These are phyloP conservation scores for Albula glossodonta DNA, from an alignment of 2,113 vertebrate genomes.

Conservation along the genomic window DNA sequence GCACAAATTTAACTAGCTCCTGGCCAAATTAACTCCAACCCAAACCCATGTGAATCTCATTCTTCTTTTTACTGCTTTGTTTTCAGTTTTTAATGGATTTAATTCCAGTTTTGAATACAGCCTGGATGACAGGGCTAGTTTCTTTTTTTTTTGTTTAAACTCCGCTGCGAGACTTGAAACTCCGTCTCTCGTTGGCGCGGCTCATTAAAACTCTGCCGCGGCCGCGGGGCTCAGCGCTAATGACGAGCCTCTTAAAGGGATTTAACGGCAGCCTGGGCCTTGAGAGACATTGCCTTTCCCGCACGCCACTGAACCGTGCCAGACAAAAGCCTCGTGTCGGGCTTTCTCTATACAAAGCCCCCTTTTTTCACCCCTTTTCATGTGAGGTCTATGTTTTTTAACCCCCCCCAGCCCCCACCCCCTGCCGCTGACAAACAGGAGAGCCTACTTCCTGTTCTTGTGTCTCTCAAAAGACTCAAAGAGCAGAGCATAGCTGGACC, in stretches of 20 bases:
- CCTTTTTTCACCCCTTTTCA: neutral
- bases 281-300: neutral
- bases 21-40: neutral
- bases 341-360: neutral
- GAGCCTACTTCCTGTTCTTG: neutral
- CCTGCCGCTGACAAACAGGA: neutral
- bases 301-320: neutral
- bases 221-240: neutral
- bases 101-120: neutral
- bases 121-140: neutral
- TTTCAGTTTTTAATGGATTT: neutral
- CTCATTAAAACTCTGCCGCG: slow-evolving; percentile 7
- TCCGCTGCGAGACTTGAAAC: no score
- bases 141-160: neutral
- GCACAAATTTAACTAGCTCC: neutral
- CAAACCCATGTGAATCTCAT: neutral
- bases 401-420: no score
- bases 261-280: neutral
- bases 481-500: neutral
- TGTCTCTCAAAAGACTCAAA: neutral
- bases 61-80: neutral
- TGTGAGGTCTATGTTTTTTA: neutral
- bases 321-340: neutral
- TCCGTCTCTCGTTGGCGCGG: neutral
- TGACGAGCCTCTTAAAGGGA: slow-evolving; percentile 2